Conservation (phyloP, 2,888 invertebrate species). For the Eupithecia subfuscata region DNA sequence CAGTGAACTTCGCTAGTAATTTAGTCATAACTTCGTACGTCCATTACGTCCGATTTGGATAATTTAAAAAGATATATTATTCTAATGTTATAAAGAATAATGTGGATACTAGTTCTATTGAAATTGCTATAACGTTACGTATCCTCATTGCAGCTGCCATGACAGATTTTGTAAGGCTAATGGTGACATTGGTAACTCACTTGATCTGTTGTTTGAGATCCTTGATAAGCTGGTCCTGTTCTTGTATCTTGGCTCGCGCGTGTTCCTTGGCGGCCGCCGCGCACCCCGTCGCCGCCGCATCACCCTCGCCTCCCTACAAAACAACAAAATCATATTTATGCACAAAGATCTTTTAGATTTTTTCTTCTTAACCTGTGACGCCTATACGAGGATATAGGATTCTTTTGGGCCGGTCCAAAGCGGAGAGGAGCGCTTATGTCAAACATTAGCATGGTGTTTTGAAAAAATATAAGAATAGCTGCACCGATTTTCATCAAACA, state of each 20-base stretch:
- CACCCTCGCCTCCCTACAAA: conserved; percentile 79
- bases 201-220: conserved; percentile 96
- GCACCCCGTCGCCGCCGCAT: conserved; percentile 78
- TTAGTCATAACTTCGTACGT: too few relatives aligned
- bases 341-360: not conserved
- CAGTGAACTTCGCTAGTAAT: too few relatives aligned
- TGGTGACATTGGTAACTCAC: conserved; percentile 72
- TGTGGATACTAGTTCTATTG: too few relatives aligned
- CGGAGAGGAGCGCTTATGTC: not conserved
- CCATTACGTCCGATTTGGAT: too few relatives aligned
- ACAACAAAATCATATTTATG: conserved; percentile 47
- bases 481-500: not conserved
- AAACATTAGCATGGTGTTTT: too few relatives aligned
- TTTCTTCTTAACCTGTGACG: not conserved
- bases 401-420: not conserved
- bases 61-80: too few relatives aligned
- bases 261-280: conserved; percentile 65
- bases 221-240: conserved; percentile 89
- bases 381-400: not conserved
- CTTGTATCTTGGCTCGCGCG: conserved; percentile 74
- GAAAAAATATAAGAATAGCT: not conserved
- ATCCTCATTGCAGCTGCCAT: too few relatives aligned
- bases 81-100: too few relatives aligned
- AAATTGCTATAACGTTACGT: too few relatives aligned
- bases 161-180: too few relatives aligned